phyloP scores from a whole-genome alignment of 2,888 invertebrate species.

The Pseudoips prasinana region DNA sequence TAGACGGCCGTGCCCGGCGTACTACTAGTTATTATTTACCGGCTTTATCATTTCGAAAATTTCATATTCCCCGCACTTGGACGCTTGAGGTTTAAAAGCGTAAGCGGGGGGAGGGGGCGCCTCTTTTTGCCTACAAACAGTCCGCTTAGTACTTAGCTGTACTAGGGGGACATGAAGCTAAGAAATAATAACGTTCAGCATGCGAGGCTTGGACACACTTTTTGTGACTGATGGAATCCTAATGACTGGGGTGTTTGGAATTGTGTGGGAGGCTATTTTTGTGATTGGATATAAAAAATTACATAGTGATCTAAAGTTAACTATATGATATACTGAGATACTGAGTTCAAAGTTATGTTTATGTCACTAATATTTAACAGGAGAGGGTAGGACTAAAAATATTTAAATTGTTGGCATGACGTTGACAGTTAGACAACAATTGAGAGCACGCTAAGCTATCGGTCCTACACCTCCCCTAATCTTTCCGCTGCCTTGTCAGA shows the following conservation, averaged over 20 bases:
- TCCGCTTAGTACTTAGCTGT: slow-evolving; percentile 63
- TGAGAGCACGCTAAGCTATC: too few species aligned
- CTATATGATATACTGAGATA: too few species aligned
- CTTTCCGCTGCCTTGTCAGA: too few species aligned
- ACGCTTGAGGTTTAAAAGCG: slow-evolving; percentile 81
- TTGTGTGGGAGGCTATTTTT: slow-evolving; percentile 17
- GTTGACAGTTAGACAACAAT: too few species aligned
- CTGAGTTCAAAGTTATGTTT: too few species aligned
- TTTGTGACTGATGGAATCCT: slow-evolving; percentile 47
- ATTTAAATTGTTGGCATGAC: too few species aligned
- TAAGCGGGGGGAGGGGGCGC: slow-evolving; percentile 57
- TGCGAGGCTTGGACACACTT: slow-evolving; percentile 60
- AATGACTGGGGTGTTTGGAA: slow-evolving; percentile 36
- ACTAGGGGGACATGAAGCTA: slow-evolving; percentile 67
- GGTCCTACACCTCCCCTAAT: too few species aligned
- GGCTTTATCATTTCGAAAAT: slow-evolving; percentile 82
- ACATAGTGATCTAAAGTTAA: too few species aligned
- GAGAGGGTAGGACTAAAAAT: too few species aligned
- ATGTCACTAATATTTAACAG: too few species aligned
- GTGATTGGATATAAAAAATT: slow-evolving; percentile 3
- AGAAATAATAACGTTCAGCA: slow-evolving; percentile 76
- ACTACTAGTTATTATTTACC: slow-evolving; percentile 82
- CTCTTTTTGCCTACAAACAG: slow-evolving; percentile 73
- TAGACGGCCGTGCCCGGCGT: slow-evolving; percentile 71
- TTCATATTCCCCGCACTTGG: slow-evolving; percentile 82